These are phyloP conservation scores for Lissocephala sabroskyi DNA, from an alignment of 2,888 invertebrate species.

Conservation along the genomic window DNA sequence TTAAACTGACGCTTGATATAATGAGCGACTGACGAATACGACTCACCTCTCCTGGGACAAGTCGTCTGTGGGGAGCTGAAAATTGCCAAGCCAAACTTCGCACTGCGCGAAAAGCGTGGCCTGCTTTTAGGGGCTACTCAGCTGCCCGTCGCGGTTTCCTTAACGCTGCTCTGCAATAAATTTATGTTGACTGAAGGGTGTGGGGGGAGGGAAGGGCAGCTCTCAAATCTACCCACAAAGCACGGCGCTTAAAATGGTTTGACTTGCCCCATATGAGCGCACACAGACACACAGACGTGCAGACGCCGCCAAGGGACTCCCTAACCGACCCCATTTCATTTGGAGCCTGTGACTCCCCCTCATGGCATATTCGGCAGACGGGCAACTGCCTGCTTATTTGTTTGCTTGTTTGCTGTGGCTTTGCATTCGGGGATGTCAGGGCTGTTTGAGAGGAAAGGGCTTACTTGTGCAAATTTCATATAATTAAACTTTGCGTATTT, in stretches of 20 bases:
- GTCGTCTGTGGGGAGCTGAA: no score
- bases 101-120: no score
- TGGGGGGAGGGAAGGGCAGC: conserved; percentile 8
- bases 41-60: no score
- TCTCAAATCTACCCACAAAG: conserved; percentile 12
- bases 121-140: conserved; percentile 42
- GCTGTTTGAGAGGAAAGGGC: conserved; percentile 26
- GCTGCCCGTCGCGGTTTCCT: no score
- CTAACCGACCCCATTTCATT: conserved; percentile 44
- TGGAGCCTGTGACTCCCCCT: conserved; percentile 21
- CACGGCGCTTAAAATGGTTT: conserved; percentile 37
- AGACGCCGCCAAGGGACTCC: no score
- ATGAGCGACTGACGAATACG: conserved; percentile 5
- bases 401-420: conserved; percentile 6
- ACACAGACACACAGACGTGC: no score
- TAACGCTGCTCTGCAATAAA: no score
- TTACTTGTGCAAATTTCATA: conserved; percentile 61
- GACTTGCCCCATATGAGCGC: conserved; percentile 42
- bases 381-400: no score
- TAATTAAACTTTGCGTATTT: conserved; percentile 67
- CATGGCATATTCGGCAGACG: no score
- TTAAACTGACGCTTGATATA: conserved; percentile 35
- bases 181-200: conserved; percentile 24
- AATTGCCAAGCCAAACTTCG: no score
- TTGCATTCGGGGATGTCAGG: not conserved